Evolutionary conservation across 2,888 invertebrate species (phyloP), one percentile per base, ranked within the genome.

Genomic region (Mermis nigrescens): DNA sequence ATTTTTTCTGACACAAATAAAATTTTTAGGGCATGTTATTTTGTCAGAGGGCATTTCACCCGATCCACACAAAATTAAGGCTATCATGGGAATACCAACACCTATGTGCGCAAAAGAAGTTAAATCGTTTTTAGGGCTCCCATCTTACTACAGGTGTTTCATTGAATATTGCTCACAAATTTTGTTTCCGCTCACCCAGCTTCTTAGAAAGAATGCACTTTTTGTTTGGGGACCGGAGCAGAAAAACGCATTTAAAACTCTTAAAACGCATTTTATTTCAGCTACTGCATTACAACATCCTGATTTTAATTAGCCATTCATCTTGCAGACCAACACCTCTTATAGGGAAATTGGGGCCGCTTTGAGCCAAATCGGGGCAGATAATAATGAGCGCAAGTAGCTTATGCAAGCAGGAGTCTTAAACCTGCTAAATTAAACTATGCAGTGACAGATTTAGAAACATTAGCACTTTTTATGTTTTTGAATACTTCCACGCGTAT

Each of bases 11-110:
- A 19, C 3, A 15, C 4, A 24, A 29, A 29, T 74, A 1, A 63
- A 64, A 46, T 70, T 68, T 59, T 60, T 74, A 1, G 72, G 73
- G 1, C 71, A 70, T 57, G 38, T 70, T 0, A 68, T 75, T 0
- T 67, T 69, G 58, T 51, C 58, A 2, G 57, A 29, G 3, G 56
- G 59, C 3, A 19, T 59, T 2, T 3, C 15, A 7, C 55, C 59
- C 15, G 28, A 45, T 46, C 55, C 38, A 29, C 27, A 24, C 2
- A 59, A 59, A 45, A 28, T n/a, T n/a, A 3, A 31, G 53, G 53
- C 52, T 2, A 52, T 58, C n/a, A 12, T 31, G 2, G 29, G 4
- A 27, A 27, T 24, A 4, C 24, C 24, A 7, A 29, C 24, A 22
- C 54, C 54, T 7, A 28, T 27, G 28, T 7, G 28, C 22, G 55